phyloP scores from a whole-genome alignment of 2,797 vertebrate genomes.

The Antennarius maculatus region DNA sequence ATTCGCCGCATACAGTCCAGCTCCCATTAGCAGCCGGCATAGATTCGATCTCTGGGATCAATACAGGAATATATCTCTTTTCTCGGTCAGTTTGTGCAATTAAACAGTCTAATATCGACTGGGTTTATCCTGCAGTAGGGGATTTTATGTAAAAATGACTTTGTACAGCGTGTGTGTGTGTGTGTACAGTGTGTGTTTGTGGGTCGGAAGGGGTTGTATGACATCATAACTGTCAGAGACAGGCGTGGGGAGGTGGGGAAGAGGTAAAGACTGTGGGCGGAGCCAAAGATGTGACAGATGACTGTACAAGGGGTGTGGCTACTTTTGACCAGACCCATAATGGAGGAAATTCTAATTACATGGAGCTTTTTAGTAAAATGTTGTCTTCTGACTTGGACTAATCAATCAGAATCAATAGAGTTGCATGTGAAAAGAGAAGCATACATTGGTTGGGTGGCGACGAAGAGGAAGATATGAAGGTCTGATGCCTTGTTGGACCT shows the following conservation, averaged over 20 bases:
- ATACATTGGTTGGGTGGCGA: neutral
- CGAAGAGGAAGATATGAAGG: neutral
- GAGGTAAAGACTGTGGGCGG: slow-evolving; percentile 34
- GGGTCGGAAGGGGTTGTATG: neutral
- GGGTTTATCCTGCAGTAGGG: neutral
- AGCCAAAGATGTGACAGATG: slow-evolving; percentile 27
- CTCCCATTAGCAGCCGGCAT: slow-evolving; percentile 31
- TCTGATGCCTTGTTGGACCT: neutral
- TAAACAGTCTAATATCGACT: slow-evolving; percentile 11
- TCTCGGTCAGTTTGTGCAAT: slow-evolving; percentile 6
- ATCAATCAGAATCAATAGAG: neutral
- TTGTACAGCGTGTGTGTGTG: neutral
- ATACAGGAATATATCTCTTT: slow-evolving; percentile 25
- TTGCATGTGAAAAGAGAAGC: neutral
- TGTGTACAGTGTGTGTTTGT: neutral
- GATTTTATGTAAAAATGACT: neutral
- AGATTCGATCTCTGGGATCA: slow-evolving; percentile 37
- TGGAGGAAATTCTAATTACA: too few relatives aligned
- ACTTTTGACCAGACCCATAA: too few relatives aligned
- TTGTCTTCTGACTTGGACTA: neutral
- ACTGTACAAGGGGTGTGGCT: slow-evolving; percentile 10
- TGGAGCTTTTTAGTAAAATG: neutral
- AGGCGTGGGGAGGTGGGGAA: slow-evolving; percentile 18
- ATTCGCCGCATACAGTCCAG: neutral
- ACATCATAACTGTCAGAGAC: neutral